Percentiles rank a stretch among this genome's conserved stretches.
These are phyloP conservation scores for Cyclargus thomasi DNA, from an alignment of 1,140 invertebrate species.

Conservation along the genomic window DNA sequence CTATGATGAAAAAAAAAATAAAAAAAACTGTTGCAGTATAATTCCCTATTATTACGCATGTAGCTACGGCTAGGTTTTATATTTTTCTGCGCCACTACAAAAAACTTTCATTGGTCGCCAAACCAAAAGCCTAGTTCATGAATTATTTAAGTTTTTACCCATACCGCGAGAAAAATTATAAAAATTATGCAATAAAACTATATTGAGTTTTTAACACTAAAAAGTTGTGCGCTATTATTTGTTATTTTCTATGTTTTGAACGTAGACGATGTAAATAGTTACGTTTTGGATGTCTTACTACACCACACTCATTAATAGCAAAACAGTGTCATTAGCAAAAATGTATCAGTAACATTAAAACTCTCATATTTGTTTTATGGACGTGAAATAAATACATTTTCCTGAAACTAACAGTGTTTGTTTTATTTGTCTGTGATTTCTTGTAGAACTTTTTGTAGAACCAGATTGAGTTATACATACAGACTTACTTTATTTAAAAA, in stretches of 20 bases:
- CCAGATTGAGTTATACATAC: not conserved
- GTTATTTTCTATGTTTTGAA: not conserved
- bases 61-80: too few relatives aligned
- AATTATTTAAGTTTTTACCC: too few relatives aligned
- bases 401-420: slow-evolving; percentile 33
- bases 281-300: slow-evolving; percentile 59
- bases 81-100: too few relatives aligned
- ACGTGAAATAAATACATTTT: slow-evolving; percentile 66
- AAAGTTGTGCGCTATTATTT: not conserved
- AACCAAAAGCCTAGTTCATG: too few relatives aligned
- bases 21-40: too few relatives aligned
- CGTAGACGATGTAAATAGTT: slow-evolving; percentile 54
- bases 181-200: too few relatives aligned
- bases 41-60: too few relatives aligned
- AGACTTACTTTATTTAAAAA: too few relatives aligned
- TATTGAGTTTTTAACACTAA: not conserved
- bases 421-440: slow-evolving; percentile 7
- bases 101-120: too few relatives aligned
- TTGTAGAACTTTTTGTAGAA: not conserved
- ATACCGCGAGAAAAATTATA: too few relatives aligned
- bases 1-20: too few relatives aligned
- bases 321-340: slow-evolving; percentile 63
- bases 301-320: slow-evolving; percentile 60
- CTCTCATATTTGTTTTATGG: slow-evolving; percentile 60
- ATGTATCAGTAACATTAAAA: slow-evolving; percentile 49